These are phyloP conservation scores for Ploceus nigricollis DNA, from an alignment of 2,113 vertebrate genomes.

Conservation along the genomic window DNA sequence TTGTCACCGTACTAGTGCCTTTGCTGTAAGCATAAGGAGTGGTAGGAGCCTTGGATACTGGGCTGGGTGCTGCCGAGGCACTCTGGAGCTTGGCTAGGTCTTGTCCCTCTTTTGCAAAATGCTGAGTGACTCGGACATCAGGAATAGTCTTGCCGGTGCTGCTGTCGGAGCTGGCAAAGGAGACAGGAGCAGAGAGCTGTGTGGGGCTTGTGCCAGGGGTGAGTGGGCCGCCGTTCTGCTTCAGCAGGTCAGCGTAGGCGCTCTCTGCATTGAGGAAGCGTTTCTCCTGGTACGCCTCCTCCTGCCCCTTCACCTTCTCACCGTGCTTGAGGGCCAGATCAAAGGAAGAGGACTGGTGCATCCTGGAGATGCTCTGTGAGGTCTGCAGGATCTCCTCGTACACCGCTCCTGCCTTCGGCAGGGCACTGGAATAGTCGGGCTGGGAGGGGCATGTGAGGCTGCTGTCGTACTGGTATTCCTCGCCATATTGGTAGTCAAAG, in stretches of 20 bases:
- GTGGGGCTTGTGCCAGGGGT: constrained; percentile 96
- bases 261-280: constrained; percentile 85
- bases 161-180: constrained; percentile 76
- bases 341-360: constrained; percentile 76
- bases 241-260: constrained; percentile 74
- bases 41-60: constrained; percentile 60
- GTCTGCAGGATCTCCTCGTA: constrained; percentile 91
- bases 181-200: constrained; percentile 86
- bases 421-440: constrained; percentile 69
- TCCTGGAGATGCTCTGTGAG: constrained; percentile 73
- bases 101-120: constrained; percentile 89
- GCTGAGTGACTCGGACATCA: constrained; percentile 86
- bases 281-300: constrained; percentile 76
- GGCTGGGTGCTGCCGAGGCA: constrained; percentile 73
- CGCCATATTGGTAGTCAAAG: constrained; percentile 80
- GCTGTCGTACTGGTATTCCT: constrained; percentile 75
- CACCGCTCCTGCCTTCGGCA: constrained; percentile 75
- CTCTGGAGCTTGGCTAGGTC: constrained; percentile 82
- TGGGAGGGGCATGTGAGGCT: constrained; percentile 54
- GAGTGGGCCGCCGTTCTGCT: constrained; percentile 74
- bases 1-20: constrained; percentile 58
- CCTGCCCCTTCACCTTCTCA: constrained; percentile 51
- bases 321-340: constrained; percentile 71
- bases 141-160: constrained; percentile 76
- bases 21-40: constrained; percentile 60